Conservation (phyloP, 2,113 vertebrate species). For the Syngnathus floridae region DNA sequence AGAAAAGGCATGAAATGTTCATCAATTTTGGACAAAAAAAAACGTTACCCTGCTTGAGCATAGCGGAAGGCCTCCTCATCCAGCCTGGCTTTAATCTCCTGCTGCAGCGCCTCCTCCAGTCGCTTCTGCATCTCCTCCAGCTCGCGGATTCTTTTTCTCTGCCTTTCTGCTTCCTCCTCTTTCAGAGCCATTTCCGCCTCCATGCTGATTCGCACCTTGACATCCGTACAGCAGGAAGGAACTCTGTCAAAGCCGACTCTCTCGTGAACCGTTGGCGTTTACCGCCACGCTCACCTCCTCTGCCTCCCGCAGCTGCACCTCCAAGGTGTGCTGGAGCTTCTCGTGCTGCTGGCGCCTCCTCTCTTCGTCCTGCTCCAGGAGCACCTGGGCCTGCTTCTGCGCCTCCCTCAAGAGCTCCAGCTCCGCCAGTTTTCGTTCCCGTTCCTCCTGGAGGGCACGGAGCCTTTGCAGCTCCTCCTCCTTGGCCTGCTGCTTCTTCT, state of each 20-base stretch:
- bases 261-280: background rate
- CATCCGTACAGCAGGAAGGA: background rate
- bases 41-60: conserved; percentile 80
- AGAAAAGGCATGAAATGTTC: background rate
- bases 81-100: conserved; percentile 83
- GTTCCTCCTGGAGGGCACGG: conserved; percentile 87
- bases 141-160: conserved; percentile 85
- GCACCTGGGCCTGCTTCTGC: conserved; percentile 80
- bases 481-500: conserved; percentile 75
- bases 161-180: conserved; percentile 82
- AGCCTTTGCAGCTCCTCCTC: conserved; percentile 85
- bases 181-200: conserved; percentile 91
- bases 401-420: conserved; percentile 89
- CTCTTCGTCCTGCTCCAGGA: conserved; percentile 83
- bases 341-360: conserved; percentile 82
- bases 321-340: conserved; percentile 83
- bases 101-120: conserved; percentile 86
- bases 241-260: background rate
- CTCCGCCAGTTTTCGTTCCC: conserved; percentile 84
- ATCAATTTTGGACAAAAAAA: background rate
- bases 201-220: conserved; percentile 87
- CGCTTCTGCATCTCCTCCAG: conserved; percentile 89
- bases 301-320: conserved; percentile 82
- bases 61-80: conserved; percentile 86
- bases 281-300: conserved; percentile 74